Percentiles rank a stretch among this genome's conserved stretches.
These are phyloP conservation scores for Aporophyla lueneburgensis DNA, from an alignment of 2,888 invertebrate genomes.

Conservation along the genomic window DNA sequence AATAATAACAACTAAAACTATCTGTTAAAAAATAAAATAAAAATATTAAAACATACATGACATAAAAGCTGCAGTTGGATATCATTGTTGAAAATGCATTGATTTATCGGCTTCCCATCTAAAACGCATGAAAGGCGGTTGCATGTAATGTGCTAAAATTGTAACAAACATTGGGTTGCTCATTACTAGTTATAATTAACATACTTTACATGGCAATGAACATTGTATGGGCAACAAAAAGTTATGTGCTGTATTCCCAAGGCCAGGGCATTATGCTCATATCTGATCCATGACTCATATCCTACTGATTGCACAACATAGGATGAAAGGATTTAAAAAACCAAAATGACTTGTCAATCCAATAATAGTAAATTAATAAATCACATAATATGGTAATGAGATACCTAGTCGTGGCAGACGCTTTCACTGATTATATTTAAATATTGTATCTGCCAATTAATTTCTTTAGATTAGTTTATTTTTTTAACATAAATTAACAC, in stretches of 20 bases:
- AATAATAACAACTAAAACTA: not conserved
- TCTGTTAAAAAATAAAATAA: not conserved
- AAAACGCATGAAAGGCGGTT: slow-evolving; percentile 58
- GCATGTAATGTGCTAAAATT: slow-evolving; percentile 71
- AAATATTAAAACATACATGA: not conserved
- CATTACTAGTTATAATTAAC: slow-evolving; percentile 84
- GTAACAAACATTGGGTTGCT: slow-evolving; percentile 71
- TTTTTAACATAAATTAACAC: slow-evolving; percentile 4
- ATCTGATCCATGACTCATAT: slow-evolving; percentile 72
- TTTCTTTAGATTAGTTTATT: slow-evolving; percentile 14
- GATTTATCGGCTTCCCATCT: slow-evolving; percentile 47
- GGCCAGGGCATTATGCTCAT: slow-evolving; percentile 67
- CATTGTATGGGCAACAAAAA: slow-evolving; percentile 72
- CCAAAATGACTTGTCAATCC: not conserved
- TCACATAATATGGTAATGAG: slow-evolving; percentile 37
- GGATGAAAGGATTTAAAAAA: slow-evolving; percentile 49
- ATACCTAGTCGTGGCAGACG: slow-evolving; percentile 16
- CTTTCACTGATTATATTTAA: slow-evolving; percentile 54
- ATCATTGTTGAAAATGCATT: slow-evolving; percentile 37
- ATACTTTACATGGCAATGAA: slow-evolving; percentile 78
- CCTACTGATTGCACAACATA: slow-evolving; percentile 59
- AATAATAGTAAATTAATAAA: slow-evolving; percentile 41
- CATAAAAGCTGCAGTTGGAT: slow-evolving; percentile 28
- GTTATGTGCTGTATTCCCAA: slow-evolving; percentile 73
- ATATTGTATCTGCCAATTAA: slow-evolving; percentile 25